Conservation (phyloP, 2,888 invertebrate species). For the Perdita meconis region DNA sequence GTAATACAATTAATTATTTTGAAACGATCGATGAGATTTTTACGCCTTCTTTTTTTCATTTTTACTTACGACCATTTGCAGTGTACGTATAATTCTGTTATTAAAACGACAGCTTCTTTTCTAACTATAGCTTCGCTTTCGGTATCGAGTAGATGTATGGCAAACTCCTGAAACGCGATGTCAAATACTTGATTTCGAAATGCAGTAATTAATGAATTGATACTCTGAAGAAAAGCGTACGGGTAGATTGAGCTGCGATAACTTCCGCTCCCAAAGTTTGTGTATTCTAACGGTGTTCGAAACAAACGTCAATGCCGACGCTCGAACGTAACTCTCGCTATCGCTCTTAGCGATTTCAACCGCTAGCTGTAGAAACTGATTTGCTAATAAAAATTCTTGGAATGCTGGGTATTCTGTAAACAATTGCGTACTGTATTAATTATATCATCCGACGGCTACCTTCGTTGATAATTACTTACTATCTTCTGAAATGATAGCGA, state of each 20-base stretch:
- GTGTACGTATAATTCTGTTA: conserved; percentile 88
- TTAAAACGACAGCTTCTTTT: conserved; percentile 89
- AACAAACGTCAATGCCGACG: conserved; percentile 90
- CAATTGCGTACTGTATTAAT: conserved; percentile 26
- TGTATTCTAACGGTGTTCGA: conserved; percentile 88
- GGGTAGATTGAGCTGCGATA: conserved; percentile 87
- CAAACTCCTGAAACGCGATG: conserved; percentile 82
- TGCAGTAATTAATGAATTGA: conserved; percentile 26
- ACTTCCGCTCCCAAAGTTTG: conserved; percentile 88
- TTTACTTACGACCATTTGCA: conserved; percentile 86
- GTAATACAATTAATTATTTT: conserved; percentile 6
- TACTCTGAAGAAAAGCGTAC: conserved; percentile 81
- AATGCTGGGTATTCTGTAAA: conserved; percentile 91
- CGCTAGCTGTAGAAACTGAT: conserved; percentile 88
- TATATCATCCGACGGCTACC: neutral
- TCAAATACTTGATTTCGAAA: conserved; percentile 79
- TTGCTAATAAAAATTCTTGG: conserved; percentile 88
- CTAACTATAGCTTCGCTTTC: conserved; percentile 92
- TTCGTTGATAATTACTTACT: conserved; percentile 85
- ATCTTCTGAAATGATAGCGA: conserved; percentile 88
- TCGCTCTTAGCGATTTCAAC: conserved; percentile 89
- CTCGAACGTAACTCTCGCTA: conserved; percentile 90
- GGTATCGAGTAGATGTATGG: conserved; percentile 86
- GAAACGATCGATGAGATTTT: neutral
- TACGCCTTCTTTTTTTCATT: neutral